Evolutionary conservation across 2,797 vertebrate species (phyloP), one percentile per base, ranked within the genome.

Genomic region (Gila robusta): DNA sequence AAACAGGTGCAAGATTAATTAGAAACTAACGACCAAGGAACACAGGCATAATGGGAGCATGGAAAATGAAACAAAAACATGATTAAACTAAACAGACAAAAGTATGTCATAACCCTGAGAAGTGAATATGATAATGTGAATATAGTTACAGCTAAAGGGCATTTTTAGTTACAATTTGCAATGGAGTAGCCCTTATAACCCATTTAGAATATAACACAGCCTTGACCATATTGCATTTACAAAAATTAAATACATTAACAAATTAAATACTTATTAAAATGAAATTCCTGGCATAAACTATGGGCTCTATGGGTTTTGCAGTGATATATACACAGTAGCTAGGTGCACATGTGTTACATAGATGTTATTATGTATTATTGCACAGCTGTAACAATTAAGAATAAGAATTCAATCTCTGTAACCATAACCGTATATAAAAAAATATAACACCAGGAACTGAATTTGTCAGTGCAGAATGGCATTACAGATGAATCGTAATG

Each of bases 401-500:
- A 37, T 41, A 17, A 7, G 8, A 69, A 81, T 17, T 37, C 7
- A 23, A 3, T 64, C 14, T 49, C 41, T 52, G 21, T 12, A 69
- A 69, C 1, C 64, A 39, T 39, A 70, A 35, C 21, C n/a, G 14
- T 3, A 59, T 16, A 10, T 12, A 41, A 17, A 56, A 56, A 54
- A 54, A 8, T 3, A 41, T 21, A 41, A 28, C 14, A 17, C 41
- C 6, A 73, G 54, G 26, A 73, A 23, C 69, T 32, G 28, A 11
- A 32, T 67, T 49, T 32, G 37, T 59, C 26, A n/a, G n/a, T 9
- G 37, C 70, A 35, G 26, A 16, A 73, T 49, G 39, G 26, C 41
- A 76, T 52, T 69, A 64, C 78, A 81, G 82, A 62, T 69, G 19
- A 74, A 77, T 41, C 77, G 14, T 54, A 82, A 70, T 83, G 49